Conservation (phyloP, 2,113 vertebrate genomes). For the Prinia subflava region DNA sequence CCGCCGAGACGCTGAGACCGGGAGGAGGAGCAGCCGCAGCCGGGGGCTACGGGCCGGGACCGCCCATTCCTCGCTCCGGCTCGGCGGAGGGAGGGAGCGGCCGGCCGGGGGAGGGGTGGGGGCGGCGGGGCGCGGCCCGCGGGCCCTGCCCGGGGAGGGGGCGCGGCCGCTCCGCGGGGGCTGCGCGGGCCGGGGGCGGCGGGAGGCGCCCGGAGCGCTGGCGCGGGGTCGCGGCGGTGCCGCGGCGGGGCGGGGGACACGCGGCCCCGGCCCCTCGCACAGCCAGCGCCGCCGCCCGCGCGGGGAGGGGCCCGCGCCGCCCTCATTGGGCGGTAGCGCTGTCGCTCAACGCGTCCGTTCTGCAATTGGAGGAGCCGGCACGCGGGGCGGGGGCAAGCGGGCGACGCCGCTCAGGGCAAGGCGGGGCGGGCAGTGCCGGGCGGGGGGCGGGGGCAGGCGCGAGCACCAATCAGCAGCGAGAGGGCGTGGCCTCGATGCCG, state of each 20-base stretch:
- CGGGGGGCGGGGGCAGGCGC: not conserved
- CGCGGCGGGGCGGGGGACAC: not conserved
- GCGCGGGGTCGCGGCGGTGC: not conserved
- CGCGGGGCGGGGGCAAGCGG: not conserved
- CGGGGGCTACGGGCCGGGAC: not conserved
- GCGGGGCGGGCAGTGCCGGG: not conserved
- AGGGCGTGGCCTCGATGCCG: rapidly evolving
- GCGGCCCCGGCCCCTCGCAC: not conserved
- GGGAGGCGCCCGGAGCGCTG: no score
- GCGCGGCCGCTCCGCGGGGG: no score
- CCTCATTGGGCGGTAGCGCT: not conserved
- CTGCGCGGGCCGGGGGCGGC: no score
- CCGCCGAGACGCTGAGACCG: not conserved
- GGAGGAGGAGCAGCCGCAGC: constrained; percentile 7
- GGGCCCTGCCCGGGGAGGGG: no score
- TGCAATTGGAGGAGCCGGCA: not conserved
- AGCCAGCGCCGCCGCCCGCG: not conserved
- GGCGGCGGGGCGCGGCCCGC: no score
- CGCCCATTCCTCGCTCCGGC: constrained; percentile 7
- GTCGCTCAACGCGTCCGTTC: rapidly evolving
- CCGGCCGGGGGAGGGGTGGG: no score
- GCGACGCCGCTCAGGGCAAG: not conserved
- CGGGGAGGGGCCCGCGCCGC: not conserved
- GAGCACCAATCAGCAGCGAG: not conserved
- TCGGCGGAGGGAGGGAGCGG: no score